These are phyloP conservation scores for Zapus hudsonius DNA, from an alignment of 2,113 vertebrate genomes.

Conservation along the genomic window DNA sequence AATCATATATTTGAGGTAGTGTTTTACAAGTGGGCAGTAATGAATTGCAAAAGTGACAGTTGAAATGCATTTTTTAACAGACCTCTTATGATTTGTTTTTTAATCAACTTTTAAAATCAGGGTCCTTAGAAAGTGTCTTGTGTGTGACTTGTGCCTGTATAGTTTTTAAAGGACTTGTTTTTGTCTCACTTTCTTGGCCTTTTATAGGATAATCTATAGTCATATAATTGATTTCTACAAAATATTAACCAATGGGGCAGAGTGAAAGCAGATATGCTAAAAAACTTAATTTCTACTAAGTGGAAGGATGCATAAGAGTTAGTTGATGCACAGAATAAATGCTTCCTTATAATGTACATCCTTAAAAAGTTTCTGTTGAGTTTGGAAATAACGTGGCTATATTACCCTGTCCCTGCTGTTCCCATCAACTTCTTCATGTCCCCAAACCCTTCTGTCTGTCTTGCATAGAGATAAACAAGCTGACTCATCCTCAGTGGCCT, in stretches of 20 bases:
- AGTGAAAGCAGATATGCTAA: background rate
- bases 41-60: background rate
- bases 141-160: constrained; percentile 22
- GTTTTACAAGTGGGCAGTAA: background rate
- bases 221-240: background rate
- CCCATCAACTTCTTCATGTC: constrained; percentile 81
- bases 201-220: constrained; percentile 23
- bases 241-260: background rate
- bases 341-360: constrained; percentile 7
- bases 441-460: constrained; percentile 87
- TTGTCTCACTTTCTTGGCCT: constrained; percentile 45
- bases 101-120: constrained; percentile 26
- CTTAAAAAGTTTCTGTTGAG: constrained; percentile 63
- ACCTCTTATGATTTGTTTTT: constrained; percentile 42
- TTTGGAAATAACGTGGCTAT: constrained; percentile 73
- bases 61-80: background rate
- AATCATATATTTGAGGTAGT: constrained; percentile 43
- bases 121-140: constrained; percentile 26
- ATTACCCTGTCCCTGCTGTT: constrained; percentile 77
- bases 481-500: constrained; percentile 87
- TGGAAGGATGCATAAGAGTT: constrained; percentile 21
- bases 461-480: constrained; percentile 89
- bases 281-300: background rate
- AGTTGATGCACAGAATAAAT: background rate
- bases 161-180: constrained; percentile 42